These are phyloP conservation scores for Rhimphoctona megacephalus DNA, from an alignment of 2,888 invertebrate species.

Conservation along the genomic window DNA sequence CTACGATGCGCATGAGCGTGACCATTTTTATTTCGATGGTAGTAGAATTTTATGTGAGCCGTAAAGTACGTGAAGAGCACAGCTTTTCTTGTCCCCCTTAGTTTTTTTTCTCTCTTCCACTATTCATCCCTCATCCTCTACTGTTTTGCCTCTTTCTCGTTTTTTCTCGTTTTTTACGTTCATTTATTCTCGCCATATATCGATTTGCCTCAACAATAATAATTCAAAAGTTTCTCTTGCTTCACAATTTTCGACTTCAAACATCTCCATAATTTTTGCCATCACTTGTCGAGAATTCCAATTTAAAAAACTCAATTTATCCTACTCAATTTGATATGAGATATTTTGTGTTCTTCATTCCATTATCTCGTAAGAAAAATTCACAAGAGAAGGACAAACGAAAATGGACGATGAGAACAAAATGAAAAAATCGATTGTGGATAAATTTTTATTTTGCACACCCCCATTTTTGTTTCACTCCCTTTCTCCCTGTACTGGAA, in stretches of 20 bases:
- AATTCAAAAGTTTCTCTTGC: conserved; percentile 4
- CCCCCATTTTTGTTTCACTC: neutral
- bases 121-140: neutral
- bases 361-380: neutral
- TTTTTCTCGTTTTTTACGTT: conserved; percentile 19
- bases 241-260: neutral
- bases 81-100: conserved; percentile 59
- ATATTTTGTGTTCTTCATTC: neutral
- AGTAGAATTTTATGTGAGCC: conserved; percentile 65
- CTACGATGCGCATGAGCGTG: conserved; percentile 48
- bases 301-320: neutral
- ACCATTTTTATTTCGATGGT: conserved; percentile 58
- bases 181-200: conserved; percentile 53
- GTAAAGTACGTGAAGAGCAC: conserved; percentile 58
- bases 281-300: neutral
- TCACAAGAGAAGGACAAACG: neutral
- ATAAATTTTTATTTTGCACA: conserved; percentile 10
- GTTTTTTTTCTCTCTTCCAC: conserved; percentile 40
- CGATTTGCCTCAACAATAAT: conserved; percentile 30
- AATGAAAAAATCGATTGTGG: conserved; percentile 15
- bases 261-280: neutral
- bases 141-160: neutral
- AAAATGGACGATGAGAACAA: neutral
- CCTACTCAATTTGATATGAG: neutral
- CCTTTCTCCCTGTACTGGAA: conserved; percentile 43